phyloP scores from a whole-genome alignment of 2,113 vertebrate genomes.

The Ameiurus melas region DNA sequence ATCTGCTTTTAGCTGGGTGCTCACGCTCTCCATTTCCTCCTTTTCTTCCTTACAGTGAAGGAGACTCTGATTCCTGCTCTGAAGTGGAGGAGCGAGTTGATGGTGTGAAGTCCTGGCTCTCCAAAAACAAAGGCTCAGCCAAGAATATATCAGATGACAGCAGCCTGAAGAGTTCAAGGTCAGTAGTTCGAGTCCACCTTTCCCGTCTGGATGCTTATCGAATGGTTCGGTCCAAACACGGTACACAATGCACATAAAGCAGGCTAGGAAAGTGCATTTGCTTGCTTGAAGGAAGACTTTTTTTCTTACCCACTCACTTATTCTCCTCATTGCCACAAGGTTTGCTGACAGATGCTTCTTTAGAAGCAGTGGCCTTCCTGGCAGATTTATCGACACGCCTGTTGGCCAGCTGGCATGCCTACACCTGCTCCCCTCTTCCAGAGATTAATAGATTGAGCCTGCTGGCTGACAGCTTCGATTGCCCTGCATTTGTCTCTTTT shows the following conservation, averaged over 20 bases:
- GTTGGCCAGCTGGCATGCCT: conserved; percentile 65
- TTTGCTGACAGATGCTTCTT: conserved; percentile 51
- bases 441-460: conserved; percentile 68
- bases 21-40: neutral
- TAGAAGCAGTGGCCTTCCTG: conserved; percentile 53
- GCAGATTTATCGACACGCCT: conserved; percentile 68
- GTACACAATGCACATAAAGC: neutral
- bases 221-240: neutral
- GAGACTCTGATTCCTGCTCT: conserved; percentile 87
- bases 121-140: conserved; percentile 76
- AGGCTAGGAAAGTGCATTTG: conserved; percentile 6
- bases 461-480: conserved; percentile 66
- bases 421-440: conserved; percentile 54
- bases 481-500: conserved; percentile 66
- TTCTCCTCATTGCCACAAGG: conserved; percentile 55
- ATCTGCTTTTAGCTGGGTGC: neutral
- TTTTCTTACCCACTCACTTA: conserved; percentile 21
- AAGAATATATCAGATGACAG: conserved; percentile 91
- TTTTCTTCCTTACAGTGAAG: conserved; percentile 74
- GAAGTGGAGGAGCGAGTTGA: conserved; percentile 92
- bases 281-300: conserved; percentile 4
- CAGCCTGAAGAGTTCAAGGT: conserved; percentile 95
- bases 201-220: conserved; percentile 7
- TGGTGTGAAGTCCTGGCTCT: conserved; percentile 95
- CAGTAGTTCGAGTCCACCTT: conserved; percentile 57